Conservation (phyloP, 2,888 invertebrate genomes). For the Pocota personata region DNA sequence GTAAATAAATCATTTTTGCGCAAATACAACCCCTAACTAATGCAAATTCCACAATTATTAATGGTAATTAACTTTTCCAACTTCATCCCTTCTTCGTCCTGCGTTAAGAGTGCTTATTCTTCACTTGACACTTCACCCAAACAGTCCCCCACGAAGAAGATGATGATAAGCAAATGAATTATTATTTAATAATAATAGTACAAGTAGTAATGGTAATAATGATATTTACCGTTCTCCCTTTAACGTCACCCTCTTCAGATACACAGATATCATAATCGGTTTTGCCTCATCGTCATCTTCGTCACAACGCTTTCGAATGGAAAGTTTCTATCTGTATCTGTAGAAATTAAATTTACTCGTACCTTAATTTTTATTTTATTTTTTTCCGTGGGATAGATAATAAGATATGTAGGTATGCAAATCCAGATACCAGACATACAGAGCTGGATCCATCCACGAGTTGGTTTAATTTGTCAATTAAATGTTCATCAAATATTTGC, state of each 20-base stretch:
- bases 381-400: background rate
- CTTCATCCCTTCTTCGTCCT: background rate
- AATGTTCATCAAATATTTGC: background rate
- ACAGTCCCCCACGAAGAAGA: background rate
- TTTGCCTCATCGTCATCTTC: background rate
- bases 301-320: background rate
- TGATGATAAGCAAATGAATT: slow-evolving; percentile 60
- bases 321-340: background rate
- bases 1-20: slow-evolving; percentile 64
- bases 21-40: slow-evolving; percentile 54
- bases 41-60: slow-evolving; percentile 66
- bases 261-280: background rate
- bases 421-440: no score
- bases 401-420: background rate
- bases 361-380: background rate
- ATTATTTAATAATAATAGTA: slow-evolving; percentile 69
- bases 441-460: background rate
- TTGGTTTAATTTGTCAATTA: background rate
- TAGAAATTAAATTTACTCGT: background rate
- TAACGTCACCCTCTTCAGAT: background rate
- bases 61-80: slow-evolving; percentile 69
- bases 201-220: slow-evolving; percentile 52
- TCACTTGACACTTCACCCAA: slow-evolving; percentile 22
- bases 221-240: slow-evolving; percentile 18
- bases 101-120: slow-evolving; percentile 23